Base-by-base conservation (phyloP, 2,888 invertebrate species). In the Polymixis flavicincta region DNA sequence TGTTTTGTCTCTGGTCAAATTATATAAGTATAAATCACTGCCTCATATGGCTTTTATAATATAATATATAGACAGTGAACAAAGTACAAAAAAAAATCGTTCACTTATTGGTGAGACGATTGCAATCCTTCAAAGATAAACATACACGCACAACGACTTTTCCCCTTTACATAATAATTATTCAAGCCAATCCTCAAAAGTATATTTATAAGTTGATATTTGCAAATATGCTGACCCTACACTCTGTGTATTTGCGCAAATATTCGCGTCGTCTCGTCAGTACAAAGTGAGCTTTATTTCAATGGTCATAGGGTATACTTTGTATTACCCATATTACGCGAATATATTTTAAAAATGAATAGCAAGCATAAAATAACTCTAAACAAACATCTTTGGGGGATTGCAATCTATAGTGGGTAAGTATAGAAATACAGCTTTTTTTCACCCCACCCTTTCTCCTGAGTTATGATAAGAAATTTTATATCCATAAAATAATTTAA, bases 11-110 rank as follows among this genome's bases (percentile, higher is more conserved):
- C 71, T 75, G 77, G 80, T 82, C 76, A 82, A 76, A 80, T 79
- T 78, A 66, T 84, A 75, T 82, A 82, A 76, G 71, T 75, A 72
- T 76, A 76, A 69, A 83, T 72, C 86, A 85, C 83, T 85, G 86
- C 87, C 85, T 74, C 82, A 42, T 69, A 76, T 74, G 82, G 88
- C 85, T 80, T 88, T 78, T 84, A 78, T 66, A 61, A 74, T 71
- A 72, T 80, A 79, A 76, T 80, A 86, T 82, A 68, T 84, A 85
- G 70, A 87, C 82, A 87, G 93, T 94, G 93, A 91, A 92, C 92
- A 92, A 90, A 94, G 94, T 94, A 94, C 94, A 94, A 94, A 94
- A 81, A 67, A 82, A 87, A 84, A 78, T 85, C 83, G 92, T 94
- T 93, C 92, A 91, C 92, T 77, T 84, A 84, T 83, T 87, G 76